Evolutionary conservation across 2,113 vertebrate species (phyloP).

Genomic region (Orcinus orca): DNA sequence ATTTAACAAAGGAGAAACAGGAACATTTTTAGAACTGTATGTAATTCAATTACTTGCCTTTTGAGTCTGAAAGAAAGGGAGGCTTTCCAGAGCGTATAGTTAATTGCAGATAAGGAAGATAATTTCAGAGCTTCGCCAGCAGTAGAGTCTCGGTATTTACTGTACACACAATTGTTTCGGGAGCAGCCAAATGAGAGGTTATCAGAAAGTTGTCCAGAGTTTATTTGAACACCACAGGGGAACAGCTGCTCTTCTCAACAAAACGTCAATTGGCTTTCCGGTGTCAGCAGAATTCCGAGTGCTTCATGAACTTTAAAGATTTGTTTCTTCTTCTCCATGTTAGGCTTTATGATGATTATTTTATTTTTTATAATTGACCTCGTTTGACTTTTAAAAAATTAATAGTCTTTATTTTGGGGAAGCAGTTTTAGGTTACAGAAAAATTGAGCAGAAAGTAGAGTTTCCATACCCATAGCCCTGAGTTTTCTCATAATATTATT

Average conservation of each 20-base stretch:
- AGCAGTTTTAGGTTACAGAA: background rate
- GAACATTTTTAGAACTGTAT: background rate
- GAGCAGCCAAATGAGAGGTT: conserved; percentile 28
- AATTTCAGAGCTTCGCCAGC: conserved; percentile 2
- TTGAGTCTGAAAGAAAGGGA: conserved; percentile 25
- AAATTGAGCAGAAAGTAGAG: background rate
- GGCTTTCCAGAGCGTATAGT: conserved; percentile 8
- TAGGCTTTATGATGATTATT: background rate
- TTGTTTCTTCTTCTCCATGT: background rate
- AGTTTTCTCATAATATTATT: background rate
- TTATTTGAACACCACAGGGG: background rate
- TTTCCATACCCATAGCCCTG: background rate
- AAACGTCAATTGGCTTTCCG: background rate
- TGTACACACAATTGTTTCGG: conserved; percentile 37
- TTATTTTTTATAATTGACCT: background rate
- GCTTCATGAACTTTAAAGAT: background rate
- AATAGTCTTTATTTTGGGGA: background rate
- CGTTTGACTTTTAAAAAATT: background rate
- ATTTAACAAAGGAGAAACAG: background rate
- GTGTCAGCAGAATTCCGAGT: background rate
- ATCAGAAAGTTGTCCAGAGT: conserved; percentile 48
- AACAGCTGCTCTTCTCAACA: background rate
- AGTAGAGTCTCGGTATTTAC: background rate
- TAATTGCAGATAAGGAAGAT: conserved; percentile 35
- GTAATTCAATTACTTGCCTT: conserved; percentile 63